Conservation (phyloP, 2,113 vertebrate genomes). For the Tachuris rubrigastra region DNA sequence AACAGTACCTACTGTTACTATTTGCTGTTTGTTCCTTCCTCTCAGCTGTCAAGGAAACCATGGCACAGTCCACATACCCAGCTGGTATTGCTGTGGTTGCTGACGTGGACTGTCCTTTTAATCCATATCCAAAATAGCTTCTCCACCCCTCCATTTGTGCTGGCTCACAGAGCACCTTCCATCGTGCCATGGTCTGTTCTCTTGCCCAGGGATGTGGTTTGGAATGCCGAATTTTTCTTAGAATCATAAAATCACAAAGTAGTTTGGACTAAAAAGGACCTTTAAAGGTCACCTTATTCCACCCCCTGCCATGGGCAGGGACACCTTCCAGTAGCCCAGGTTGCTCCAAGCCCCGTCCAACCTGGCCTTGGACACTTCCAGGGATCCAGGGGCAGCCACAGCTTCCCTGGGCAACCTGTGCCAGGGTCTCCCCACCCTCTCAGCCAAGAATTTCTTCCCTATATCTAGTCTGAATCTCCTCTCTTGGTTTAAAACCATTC, state of each 20-base stretch:
- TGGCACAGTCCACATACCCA: neutral
- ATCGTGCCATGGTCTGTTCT: neutral
- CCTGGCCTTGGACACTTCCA: neutral
- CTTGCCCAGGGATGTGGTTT: neutral
- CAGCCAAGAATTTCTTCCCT: neutral
- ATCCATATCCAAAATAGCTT: neutral
- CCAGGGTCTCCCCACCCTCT: neutral
- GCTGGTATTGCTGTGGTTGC: neutral
- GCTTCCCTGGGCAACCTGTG: neutral
- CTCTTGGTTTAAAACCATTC: neutral
- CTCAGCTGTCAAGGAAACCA: constrained; percentile 8
- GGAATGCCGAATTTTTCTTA: neutral
- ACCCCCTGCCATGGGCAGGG: neutral
- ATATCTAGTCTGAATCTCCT: neutral
- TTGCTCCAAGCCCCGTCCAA: rapidly evolving
- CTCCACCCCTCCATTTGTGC: neutral
- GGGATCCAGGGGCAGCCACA: neutral
- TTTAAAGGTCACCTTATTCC: neutral
- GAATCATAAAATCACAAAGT: neutral
- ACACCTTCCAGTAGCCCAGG: neutral
- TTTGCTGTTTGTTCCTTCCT: neutral
- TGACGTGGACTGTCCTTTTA: neutral
- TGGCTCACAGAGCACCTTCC: neutral
- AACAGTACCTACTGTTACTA: rapidly evolving
- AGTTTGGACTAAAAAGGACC: neutral